Conservation (phyloP, 2,797 vertebrate species). For the Cossypha caffra region DNA sequence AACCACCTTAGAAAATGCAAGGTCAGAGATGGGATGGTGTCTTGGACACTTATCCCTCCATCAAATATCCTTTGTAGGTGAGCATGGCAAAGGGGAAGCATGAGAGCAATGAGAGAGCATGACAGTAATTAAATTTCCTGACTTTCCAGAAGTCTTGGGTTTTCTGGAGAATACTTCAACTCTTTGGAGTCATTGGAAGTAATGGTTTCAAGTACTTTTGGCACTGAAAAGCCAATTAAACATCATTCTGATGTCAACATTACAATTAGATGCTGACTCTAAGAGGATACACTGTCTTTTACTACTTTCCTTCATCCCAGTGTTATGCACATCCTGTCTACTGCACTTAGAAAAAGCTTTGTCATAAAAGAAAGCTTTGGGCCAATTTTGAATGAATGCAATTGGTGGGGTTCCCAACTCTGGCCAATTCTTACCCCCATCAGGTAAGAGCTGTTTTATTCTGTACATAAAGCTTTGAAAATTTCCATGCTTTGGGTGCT, state of each 20-base stretch:
- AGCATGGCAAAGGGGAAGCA: background rate
- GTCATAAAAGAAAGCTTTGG: background rate
- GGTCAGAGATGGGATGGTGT: background rate
- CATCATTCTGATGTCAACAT: background rate
- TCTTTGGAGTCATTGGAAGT: background rate
- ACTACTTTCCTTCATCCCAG: background rate
- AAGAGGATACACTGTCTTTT: background rate
- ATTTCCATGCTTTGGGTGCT: background rate
- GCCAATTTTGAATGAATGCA: constrained; percentile 18
- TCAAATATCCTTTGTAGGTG: background rate
- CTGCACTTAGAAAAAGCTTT: background rate
- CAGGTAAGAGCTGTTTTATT: background rate
- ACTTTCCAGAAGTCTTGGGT: background rate
- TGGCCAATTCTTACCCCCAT: background rate
- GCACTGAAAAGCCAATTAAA: background rate
- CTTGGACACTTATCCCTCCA: background rate
- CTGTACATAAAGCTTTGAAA: background rate
- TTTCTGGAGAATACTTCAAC: background rate
- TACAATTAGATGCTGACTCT: background rate
- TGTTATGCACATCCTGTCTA: background rate
- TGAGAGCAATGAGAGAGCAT: background rate
- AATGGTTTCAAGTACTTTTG: background rate
- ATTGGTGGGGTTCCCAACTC: background rate
- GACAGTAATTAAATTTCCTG: background rate
- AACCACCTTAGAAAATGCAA: background rate